Evolutionary conservation across 2,113 vertebrate genomes (phyloP), one percentile per base, ranked within the genome.

Genomic region (Hippocampus abdominalis): DNA sequence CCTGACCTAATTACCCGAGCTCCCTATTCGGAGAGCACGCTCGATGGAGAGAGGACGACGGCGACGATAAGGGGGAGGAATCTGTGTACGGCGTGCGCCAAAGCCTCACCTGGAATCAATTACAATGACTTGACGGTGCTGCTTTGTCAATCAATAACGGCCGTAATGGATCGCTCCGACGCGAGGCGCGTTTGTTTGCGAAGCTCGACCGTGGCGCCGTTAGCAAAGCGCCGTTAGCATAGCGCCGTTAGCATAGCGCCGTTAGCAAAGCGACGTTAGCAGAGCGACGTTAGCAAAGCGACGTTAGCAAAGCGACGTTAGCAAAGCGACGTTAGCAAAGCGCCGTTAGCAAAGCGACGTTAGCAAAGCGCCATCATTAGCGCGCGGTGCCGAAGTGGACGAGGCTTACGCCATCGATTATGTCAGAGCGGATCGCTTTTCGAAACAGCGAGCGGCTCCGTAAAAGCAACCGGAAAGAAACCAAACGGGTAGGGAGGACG

Each of bases 1-100:
- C 86, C 77, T 93, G 90, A 92, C 92, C 91, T 93, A 93, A 93
- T 93, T 93, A 93, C 87, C 85, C 82, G 64, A 81, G 84, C 85
- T 86, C 91, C 86, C 90, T 90, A 91, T 91, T 92, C 91, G 90
- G 90, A 92, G 91, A 89, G 87, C 78, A 63, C 73, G 85, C 89
- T 64, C 84, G 42, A 44, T 44, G 84, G 80, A 81, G 80, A 82
- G 69, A 83, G 73, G 78, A 66, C 72, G 75, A 53, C 29, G 72
- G 72, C 49, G 64, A 70, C 67, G 68, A 70, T 69, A 68, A 62
- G 76, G 71, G 66, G 80, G 79, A 77, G 77, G 77, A 79, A 79
- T 82, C 76, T 78, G 80, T 85, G 85, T 81, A 80, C 79, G 88
- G 85, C 83, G 79, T 83, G 71, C 76, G 49, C 9, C 11, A 36